These are phyloP conservation scores for Tetragonisca angustula DNA, from an alignment of 2,888 invertebrate species.

Conservation along the genomic window DNA sequence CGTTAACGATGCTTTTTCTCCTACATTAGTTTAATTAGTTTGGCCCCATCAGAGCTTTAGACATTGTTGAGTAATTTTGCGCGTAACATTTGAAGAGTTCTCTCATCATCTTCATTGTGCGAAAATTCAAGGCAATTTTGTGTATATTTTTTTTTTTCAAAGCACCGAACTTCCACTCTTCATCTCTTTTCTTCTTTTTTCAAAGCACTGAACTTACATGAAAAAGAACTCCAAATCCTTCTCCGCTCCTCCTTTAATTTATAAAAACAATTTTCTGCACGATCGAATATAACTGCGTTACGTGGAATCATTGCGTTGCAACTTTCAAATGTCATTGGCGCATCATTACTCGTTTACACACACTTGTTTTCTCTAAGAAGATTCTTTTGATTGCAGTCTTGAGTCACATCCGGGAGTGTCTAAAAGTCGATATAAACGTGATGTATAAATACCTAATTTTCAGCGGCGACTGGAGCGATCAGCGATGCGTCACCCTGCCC, in stretches of 20 bases:
- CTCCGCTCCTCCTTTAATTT: neutral
- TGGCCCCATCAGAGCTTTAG: constrained; percentile 81
- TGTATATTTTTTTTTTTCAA: neutral
- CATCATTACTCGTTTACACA: constrained; percentile 70
- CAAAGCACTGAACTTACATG: neutral
- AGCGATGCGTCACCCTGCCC: constrained; percentile 79
- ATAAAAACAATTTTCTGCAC: constrained; percentile 6
- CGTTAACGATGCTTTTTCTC: constrained; percentile 63
- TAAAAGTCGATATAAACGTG: constrained; percentile 58
- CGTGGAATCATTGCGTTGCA: neutral
- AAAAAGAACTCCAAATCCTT: neutral
- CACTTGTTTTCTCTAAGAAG: constrained; percentile 67
- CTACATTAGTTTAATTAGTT: constrained; percentile 74
- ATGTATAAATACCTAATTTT: constrained; percentile 73
- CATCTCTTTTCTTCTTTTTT: neutral
- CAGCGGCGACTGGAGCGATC: constrained; percentile 69
- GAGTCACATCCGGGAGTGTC: constrained; percentile 78
- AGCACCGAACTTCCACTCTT: neutral
- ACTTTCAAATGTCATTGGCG: constrained; percentile 60
- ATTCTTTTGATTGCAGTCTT: constrained; percentile 81
- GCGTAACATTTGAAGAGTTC: constrained; percentile 54
- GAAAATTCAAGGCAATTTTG: constrained; percentile 16
- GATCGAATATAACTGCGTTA: neutral
- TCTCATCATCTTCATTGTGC: constrained; percentile 14
- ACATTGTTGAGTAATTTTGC: constrained; percentile 72